These are phyloP conservation scores for Oreohelix idahoensis DNA, from an alignment of 1,140 invertebrate genomes.

Conservation along the genomic window DNA sequence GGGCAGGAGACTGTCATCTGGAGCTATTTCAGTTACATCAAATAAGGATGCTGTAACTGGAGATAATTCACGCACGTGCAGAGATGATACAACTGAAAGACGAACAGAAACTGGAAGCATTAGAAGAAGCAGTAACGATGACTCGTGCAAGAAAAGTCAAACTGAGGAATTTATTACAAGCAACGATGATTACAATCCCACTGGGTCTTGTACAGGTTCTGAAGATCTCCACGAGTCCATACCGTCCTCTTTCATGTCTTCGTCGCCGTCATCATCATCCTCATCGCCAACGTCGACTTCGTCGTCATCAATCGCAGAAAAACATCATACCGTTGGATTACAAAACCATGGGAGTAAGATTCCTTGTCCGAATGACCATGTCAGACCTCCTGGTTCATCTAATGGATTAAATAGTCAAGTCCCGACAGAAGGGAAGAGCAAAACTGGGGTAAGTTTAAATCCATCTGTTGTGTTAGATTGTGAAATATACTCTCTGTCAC, in stretches of 20 bases:
- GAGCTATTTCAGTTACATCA: not conserved
- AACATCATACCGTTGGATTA: not conserved
- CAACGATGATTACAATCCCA: not conserved
- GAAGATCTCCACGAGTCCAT: not conserved
- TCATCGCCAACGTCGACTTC: not conserved
- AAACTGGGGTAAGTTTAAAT: constrained; percentile 5
- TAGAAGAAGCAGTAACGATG: not conserved
- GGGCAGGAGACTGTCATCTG: not conserved
- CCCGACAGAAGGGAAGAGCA: not conserved
- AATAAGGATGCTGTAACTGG: not conserved
- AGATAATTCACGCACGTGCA: not conserved
- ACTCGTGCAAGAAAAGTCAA: not conserved
- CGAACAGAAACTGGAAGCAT: not conserved
- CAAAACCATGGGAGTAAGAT: not conserved
- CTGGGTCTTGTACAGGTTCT: not conserved
- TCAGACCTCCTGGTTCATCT: not conserved
- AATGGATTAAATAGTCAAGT: constrained; percentile 14
- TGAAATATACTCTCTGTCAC: too few species aligned
- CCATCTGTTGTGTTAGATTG: too few species aligned
- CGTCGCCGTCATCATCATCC: not conserved
- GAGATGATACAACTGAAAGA: not conserved
- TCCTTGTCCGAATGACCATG: not conserved
- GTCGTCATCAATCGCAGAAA: not conserved
- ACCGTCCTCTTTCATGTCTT: not conserved
- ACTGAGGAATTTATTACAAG: not conserved